Evolutionary conservation across 2,888 invertebrate genomes (phyloP).

Genomic region (Rhabditophanes sp.): DNA sequence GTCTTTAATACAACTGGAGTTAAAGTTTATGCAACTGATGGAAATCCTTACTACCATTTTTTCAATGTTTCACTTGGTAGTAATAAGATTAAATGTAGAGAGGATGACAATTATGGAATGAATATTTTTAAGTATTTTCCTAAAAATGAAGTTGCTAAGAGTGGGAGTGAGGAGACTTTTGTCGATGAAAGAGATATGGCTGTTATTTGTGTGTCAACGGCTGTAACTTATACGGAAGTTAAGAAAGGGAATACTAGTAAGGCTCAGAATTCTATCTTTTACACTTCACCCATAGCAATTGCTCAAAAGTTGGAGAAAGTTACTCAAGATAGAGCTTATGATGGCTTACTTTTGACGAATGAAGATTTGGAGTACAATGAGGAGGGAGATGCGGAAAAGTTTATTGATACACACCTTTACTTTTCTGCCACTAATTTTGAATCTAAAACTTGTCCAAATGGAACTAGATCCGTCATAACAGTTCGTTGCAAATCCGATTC

Average conservation of each 20-base stretch:
- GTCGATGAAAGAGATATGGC: too few species aligned
- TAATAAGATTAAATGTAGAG: conserved; percentile 19
- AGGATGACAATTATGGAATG: too few species aligned
- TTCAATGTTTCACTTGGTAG: conserved; percentile 34
- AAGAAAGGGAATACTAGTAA: too few species aligned
- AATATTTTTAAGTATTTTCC: too few species aligned
- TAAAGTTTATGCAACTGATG: conserved; percentile 40
- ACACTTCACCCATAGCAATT: too few species aligned
- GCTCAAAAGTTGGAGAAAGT: conserved; percentile 21
- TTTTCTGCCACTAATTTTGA: conserved; percentile 4
- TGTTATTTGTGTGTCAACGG: too few species aligned
- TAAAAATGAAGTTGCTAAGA: too few species aligned
- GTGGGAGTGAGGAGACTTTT: too few species aligned
- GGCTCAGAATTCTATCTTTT: too few species aligned
- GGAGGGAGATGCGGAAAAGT: conserved; percentile 1
- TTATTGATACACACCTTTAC: neutral
- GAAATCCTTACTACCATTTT: conserved; percentile 35
- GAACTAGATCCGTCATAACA: conserved; percentile 51
- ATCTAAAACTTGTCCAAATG: conserved; percentile 47
- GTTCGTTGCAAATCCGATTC: conserved; percentile 48
- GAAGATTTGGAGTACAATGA: conserved; percentile 37
- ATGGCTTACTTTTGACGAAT: conserved; percentile 21
- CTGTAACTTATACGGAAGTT: too few species aligned
- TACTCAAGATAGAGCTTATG: conserved; percentile 14
- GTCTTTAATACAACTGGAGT: too few species aligned